Percentiles rank a stretch among this genome's conserved stretches.
Conservation (phyloP, 2,888 invertebrate genomes). For the Acrobasis suavella region DNA sequence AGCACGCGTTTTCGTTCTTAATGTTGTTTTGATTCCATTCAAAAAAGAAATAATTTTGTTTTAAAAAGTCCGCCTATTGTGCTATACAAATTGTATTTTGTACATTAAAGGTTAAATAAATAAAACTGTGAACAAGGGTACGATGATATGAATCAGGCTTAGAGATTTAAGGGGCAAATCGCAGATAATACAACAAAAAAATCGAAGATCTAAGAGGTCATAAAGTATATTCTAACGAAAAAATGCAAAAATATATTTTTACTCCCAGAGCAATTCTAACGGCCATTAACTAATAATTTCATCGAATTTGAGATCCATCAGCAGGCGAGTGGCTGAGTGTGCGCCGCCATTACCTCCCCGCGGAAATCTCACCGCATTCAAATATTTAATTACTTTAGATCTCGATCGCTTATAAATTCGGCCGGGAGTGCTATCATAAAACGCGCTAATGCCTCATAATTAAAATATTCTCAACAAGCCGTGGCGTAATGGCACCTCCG, state of each 20-base stretch:
- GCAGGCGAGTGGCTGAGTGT: conserved; percentile 53
- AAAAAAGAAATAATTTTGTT: too few species aligned
- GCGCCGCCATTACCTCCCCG: conserved; percentile 75
- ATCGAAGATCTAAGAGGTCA: conserved; percentile 18
- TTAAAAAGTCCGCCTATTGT: too few species aligned
- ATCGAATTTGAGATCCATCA: conserved; percentile 80
- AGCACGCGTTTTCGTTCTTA: too few species aligned
- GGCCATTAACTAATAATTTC: conserved; percentile 78
- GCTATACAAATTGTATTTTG: not conserved
- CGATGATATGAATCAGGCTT: conserved; percentile 5
- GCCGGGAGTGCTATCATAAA: conserved; percentile 80
- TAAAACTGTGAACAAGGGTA: too few species aligned
- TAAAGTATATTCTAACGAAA: conserved; percentile 38
- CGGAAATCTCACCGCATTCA: conserved; percentile 81
- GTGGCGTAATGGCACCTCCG: conserved; percentile 83
- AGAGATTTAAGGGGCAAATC: conserved; percentile 9
- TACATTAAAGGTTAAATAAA: not conserved
- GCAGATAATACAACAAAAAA: too few species aligned
- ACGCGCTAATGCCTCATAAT: conserved; percentile 83
- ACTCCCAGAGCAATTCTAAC: conserved; percentile 64
- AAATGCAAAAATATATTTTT: conserved; percentile 56
- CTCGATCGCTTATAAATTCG: conserved; percentile 80
- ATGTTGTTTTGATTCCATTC: too few species aligned
- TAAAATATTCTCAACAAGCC: conserved; percentile 84
- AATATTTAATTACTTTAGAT: conserved; percentile 81